Base-by-base conservation (phyloP, 2,888 invertebrate species). In the Machimus rusticus region DNA sequence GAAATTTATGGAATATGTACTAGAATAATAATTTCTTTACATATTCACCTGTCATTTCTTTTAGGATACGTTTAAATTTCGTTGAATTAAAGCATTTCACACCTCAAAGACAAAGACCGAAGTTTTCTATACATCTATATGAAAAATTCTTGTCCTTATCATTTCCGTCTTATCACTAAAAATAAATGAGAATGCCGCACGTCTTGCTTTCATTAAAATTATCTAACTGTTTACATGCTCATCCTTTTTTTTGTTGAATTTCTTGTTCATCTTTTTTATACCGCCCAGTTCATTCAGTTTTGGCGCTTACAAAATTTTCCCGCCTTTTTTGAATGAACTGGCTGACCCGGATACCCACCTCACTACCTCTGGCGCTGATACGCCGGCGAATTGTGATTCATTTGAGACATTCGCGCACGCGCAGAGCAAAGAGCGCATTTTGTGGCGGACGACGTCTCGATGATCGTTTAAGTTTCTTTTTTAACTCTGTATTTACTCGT, bases 361-460 rank as follows among this genome's bases (percentile, higher is more conserved):
- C 82, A 82, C 66, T 66, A 19, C 82, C 82, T 82, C 82, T 82
- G 66, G 66, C 66, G 66, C 19, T 66, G 66, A 66, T 51, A 66
- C 23, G 57, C 82, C 57, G 66, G 55, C 37, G 37, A 82, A 34
- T 82, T 82, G 19, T 82, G 82, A 66, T 82, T 82, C 82, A 82
- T 37, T 79, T 79, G 57, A 82, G 34, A 57, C 82, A 82, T 82
- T 82, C 82, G 82, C 82, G 82, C 82, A 82, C 82, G 82, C 82
- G 82, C 66, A 82, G 19, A 57, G 57, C 9, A 57, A 82, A 82
- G 31, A 82, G 37, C 51, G n/a, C 66, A 28, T 66, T 66, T 28
- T 23, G 66, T 14, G 66, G 8, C 66, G 23, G 23, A 66, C 66
- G 28, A 66, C 23, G 66, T 66, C 66, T 66, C 28, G 66, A 66